Base-by-base conservation (phyloP, 2,113 vertebrate genomes). In the Calidris pugnax region DNA sequence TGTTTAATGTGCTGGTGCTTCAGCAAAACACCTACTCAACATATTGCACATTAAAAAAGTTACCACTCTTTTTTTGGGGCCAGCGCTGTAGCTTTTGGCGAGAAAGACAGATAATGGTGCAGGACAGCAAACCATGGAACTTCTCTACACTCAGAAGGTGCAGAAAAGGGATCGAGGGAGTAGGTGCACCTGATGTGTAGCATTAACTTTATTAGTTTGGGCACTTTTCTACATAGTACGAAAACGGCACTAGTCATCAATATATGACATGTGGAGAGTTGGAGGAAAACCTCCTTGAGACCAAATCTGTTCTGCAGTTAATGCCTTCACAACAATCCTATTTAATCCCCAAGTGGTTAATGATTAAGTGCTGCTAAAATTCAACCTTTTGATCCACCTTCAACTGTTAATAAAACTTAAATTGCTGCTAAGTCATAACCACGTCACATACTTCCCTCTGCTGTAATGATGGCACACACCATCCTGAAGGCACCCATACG, bases 1-100 rank as follows among this genome's bases (percentile, higher is more conserved):
- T 95, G 39, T 85, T 82, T 87, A 92, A 90, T 74, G 63, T 94
- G 76, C 82, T 94, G 76, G 39, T 93, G 72, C 90, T 93, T n/a
- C 72, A 96, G 80, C 56, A 95, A 62, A 96, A 97, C 83, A 89
- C 81, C 95, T 91, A 87, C 87, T 93, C 91, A 95, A 72, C 84
- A 93, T 77, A 94, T 71, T 94, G 96, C 37, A 60, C 37, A 76
- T 89, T 73, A 15, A 33, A 86, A 48, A 88, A 89, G 51, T 53
- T 84, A n/a, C 48, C 77, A 81, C 76, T 81, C 68, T 93, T 62
- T 76, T 87, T 41, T 59, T 11, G 55, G 63, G 77, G n/a, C 8
- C 78, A 66, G n/a, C 33, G 75, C 41, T 79, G 50, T 32, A 59
- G 45, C 48, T 43, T 71, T 55, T 83, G 68, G 67, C 73, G 48